phyloP scores from a whole-genome alignment of 2,113 vertebrate species.

The Bettongia penicillata region DNA sequence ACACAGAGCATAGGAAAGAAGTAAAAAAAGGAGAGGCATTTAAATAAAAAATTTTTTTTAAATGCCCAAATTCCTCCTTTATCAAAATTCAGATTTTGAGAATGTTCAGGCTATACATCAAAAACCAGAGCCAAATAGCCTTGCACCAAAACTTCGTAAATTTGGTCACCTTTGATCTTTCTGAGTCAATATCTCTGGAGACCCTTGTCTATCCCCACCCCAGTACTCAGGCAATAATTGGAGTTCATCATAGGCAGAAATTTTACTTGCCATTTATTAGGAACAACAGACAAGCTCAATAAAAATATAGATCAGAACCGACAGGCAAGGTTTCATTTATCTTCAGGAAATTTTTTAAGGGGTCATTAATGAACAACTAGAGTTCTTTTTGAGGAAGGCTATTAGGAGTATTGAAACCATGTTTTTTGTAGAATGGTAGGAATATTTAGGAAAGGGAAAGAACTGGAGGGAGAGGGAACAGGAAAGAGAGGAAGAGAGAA shows the following conservation, averaged over 20 bases:
- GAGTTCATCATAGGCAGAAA: not conserved
- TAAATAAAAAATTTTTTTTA: not conserved
- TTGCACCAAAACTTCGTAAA: no score
- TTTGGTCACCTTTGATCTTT: not conserved
- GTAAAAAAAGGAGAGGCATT: not conserved
- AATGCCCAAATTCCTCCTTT: not conserved
- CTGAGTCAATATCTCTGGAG: not conserved
- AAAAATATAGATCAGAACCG: not conserved
- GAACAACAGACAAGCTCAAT: constrained; percentile 15
- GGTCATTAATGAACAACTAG: not conserved
- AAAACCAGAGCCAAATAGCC: not conserved
- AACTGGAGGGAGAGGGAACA: no score
- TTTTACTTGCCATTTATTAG: constrained; percentile 4
- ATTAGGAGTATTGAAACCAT: not conserved
- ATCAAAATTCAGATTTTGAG: not conserved
- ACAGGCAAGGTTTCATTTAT: constrained; percentile 9
- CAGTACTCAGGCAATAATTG: not conserved
- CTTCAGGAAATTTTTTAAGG: not conserved
- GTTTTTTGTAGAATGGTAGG: not conserved
- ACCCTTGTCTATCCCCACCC: not conserved
- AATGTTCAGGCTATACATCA: not conserved
- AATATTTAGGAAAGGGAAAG: not conserved
- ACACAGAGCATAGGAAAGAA: not conserved
- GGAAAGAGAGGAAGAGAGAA: no score
- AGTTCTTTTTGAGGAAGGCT: not conserved